These are phyloP conservation scores for Triplophysa siluroides DNA, from an alignment of 2,113 vertebrate species.

Conservation along the genomic window DNA sequence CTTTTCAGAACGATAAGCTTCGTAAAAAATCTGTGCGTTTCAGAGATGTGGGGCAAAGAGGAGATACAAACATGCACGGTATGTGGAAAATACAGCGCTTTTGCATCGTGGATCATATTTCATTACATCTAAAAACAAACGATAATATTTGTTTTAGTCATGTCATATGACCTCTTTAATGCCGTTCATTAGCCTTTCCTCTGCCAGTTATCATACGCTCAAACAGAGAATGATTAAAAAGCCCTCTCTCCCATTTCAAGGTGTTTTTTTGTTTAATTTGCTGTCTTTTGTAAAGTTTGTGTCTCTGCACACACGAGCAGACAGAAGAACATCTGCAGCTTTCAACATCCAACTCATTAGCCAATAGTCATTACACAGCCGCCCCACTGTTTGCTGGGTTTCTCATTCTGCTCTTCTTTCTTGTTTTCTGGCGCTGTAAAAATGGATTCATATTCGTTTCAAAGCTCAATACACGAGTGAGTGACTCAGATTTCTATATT, in stretches of 20 bases:
- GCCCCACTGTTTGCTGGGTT: background rate
- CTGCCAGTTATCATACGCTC: background rate
- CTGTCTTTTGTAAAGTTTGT: conserved; percentile 1
- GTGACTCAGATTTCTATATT: conserved; percentile 20
- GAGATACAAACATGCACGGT: too few species aligned
- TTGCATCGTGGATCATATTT: too few species aligned
- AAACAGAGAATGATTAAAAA: background rate
- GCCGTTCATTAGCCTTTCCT: conserved; percentile 2
- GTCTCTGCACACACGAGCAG: background rate
- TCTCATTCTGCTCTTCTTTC: background rate
- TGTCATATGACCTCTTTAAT: too few species aligned
- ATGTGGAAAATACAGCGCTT: too few species aligned
- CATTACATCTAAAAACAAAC: too few species aligned
- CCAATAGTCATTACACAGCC: conserved; percentile 11
- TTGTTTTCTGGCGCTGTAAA: background rate
- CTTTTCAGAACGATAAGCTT: too few species aligned
- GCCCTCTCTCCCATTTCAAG: background rate
- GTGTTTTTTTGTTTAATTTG: background rate
- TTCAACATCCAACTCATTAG: conserved; percentile 25
- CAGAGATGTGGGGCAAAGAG: too few species aligned
- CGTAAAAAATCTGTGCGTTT: too few species aligned
- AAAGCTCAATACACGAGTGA: background rate
- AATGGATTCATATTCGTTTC: background rate
- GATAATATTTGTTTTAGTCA: too few species aligned
- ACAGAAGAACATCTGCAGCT: conserved; percentile 23